A percentile compares a stretch with the other conserved stretches of the same genome.
phyloP scores from a whole-genome alignment of 2,888 invertebrate genomes.

The Drosophila prolongata region DNA sequence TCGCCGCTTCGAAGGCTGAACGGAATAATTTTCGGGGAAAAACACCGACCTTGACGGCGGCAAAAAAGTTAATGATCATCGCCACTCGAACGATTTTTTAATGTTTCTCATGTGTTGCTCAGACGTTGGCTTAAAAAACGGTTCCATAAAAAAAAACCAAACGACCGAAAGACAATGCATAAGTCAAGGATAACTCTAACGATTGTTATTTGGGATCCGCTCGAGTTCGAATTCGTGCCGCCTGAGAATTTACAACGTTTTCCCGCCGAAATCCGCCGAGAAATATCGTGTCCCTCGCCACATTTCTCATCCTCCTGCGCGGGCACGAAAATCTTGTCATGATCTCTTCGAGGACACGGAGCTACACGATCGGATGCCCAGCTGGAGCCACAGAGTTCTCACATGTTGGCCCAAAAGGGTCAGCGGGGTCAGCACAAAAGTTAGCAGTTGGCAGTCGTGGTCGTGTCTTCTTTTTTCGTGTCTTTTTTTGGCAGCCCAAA shows the following conservation, averaged over 20 bases:
- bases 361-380: conserved; percentile 63
- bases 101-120: conserved; percentile 50
- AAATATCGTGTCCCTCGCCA: conserved; percentile 77
- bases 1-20: conserved; percentile 31
- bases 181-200: conserved; percentile 70
- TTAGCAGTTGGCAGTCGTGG: conserved; percentile 50
- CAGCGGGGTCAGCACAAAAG: conserved; percentile 56
- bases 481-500: conserved; percentile 13
- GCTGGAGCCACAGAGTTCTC: conserved; percentile 50
- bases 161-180: conserved; percentile 20
- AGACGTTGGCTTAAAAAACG: conserved; percentile 43
- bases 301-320: conserved; percentile 77
- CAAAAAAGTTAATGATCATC: conserved; percentile 68
- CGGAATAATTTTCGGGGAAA: conserved; percentile 7
- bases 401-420: conserved; percentile 70
- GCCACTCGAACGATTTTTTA: conserved; percentile 49
- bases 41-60: conserved; percentile 58
- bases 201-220: conserved; percentile 29
- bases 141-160: conserved; percentile 10
- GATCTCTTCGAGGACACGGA: conserved; percentile 73
- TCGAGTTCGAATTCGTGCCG: conserved; percentile 73
- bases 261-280: conserved; percentile 73
- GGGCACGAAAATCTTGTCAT: conserved; percentile 83
- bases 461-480: conserved; percentile 31
- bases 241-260: conserved; percentile 76